Evolutionary conservation across 2,113 vertebrate genomes (phyloP).

Genomic region (Mormyrus lacerda): DNA sequence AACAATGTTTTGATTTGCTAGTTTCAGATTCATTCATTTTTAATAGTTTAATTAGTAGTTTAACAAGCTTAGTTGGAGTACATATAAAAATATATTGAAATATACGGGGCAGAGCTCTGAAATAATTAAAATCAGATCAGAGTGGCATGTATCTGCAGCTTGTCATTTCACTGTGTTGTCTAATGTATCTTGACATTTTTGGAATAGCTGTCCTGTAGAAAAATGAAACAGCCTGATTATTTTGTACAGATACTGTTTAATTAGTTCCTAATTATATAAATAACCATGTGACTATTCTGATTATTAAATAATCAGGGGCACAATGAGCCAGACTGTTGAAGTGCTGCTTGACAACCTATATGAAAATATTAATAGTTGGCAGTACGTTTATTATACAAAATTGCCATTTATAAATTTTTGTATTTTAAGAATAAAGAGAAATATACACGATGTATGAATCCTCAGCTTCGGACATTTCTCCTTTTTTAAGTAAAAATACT

Average conservation of each 20-base stretch:
- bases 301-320: background rate
- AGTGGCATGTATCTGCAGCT: background rate
- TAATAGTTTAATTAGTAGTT: background rate
- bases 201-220: background rate
- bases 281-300: background rate
- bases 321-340: background rate
- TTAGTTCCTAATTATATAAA: slow-evolving; percentile 4
- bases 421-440: background rate
- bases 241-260: slow-evolving; percentile 1
- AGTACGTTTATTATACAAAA: background rate
- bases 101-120: background rate
- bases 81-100: background rate
- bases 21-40: background rate
- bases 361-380: background rate
- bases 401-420: background rate
- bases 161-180: background rate
- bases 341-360: background rate
- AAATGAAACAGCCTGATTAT: background rate
- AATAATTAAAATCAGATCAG: background rate
- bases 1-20: background rate
- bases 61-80: background rate
- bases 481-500: background rate
- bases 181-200: background rate
- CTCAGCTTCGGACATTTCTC: background rate
- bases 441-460: background rate